Percentiles rank a stretch among this genome's conserved stretches.
Conservation (phyloP, 2,797 vertebrate genomes). For the Pantherophis vulpinus region DNA sequence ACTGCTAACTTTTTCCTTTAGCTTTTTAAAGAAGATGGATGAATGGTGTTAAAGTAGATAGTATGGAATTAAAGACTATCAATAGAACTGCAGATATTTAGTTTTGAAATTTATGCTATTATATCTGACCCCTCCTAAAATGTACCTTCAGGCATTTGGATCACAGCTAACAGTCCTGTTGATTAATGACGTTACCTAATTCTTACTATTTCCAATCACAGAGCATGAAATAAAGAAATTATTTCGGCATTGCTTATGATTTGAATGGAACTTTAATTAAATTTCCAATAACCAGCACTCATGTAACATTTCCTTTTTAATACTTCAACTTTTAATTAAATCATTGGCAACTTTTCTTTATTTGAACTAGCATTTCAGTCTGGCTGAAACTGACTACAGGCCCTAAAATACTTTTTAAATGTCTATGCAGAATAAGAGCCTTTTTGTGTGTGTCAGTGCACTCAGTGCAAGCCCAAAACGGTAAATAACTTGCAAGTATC, state of each 20-base stretch:
- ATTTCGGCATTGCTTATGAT: constrained; percentile 34
- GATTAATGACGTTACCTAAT: background rate
- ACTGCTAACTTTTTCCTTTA: background rate
- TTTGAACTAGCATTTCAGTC: constrained; percentile 51
- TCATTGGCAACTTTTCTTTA: constrained; percentile 58
- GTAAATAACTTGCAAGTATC: constrained; percentile 76
- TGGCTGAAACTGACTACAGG: constrained; percentile 57
- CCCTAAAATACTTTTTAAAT: constrained; percentile 72
- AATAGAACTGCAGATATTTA: constrained; percentile 4
- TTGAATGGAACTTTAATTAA: constrained; percentile 44
- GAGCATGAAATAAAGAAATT: constrained; percentile 50
- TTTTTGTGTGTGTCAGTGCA: constrained; percentile 69
- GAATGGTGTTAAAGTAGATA: background rate
- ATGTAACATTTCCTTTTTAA: constrained; percentile 53
- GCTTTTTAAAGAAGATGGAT: background rate
- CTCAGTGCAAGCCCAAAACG: constrained; percentile 71
- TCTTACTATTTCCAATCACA: constrained; percentile 28
- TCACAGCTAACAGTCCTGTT: background rate
- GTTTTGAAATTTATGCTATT: background rate
- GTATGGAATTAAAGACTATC: constrained; percentile 19
- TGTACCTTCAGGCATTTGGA: constrained; percentile 9
- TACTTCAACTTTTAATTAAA: constrained; percentile 54
- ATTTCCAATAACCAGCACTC: constrained; percentile 46
- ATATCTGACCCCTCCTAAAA: constrained; percentile 33
- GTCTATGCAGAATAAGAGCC: constrained; percentile 67